A percentile compares a stretch with the other conserved stretches of the same genome.
Evolutionary conservation across 2,113 vertebrate species (phyloP).

Genomic region (Uria aalge): DNA sequence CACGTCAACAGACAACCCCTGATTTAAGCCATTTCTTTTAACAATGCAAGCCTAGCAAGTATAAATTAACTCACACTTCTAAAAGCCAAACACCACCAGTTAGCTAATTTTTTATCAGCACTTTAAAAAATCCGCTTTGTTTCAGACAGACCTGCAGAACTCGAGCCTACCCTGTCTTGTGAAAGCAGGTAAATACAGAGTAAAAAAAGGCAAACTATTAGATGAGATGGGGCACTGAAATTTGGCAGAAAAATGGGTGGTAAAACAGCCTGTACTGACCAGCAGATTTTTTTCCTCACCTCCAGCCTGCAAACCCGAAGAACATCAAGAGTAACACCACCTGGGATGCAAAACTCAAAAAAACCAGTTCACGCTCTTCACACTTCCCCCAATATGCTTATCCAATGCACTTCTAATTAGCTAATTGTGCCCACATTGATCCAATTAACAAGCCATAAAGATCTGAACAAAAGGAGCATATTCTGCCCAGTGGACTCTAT

Average conservation of each 20-base stretch:
- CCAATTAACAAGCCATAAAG: slow-evolving; percentile 46
- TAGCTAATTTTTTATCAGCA: slow-evolving; percentile 52
- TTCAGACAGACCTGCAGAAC: neutral
- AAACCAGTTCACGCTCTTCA: neutral
- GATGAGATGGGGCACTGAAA: neutral
- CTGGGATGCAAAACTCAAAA: neutral
- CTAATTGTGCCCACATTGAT: slow-evolving; percentile 25
- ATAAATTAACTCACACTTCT: slow-evolving; percentile 53
- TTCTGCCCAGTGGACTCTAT: neutral
- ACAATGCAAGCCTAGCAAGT: slow-evolving; percentile 49
- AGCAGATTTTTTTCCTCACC: neutral
- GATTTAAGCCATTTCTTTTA: slow-evolving; percentile 56
- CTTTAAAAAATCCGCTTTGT: neutral
- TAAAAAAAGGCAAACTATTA: neutral
- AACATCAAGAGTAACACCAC: neutral
- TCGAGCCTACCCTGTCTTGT: neutral
- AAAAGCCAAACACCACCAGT: slow-evolving; percentile 41
- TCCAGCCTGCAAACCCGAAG: neutral
- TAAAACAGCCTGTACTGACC: neutral
- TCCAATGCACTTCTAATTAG: slow-evolving; percentile 40
- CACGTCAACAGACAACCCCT: slow-evolving; percentile 58
- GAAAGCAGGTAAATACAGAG: neutral
- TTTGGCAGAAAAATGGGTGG: neutral
- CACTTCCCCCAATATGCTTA: neutral
- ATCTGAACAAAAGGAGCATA: neutral